Evolutionary conservation across 2,888 invertebrate genomes (phyloP).

Genomic region (Yponomeuta plumbellus): DNA sequence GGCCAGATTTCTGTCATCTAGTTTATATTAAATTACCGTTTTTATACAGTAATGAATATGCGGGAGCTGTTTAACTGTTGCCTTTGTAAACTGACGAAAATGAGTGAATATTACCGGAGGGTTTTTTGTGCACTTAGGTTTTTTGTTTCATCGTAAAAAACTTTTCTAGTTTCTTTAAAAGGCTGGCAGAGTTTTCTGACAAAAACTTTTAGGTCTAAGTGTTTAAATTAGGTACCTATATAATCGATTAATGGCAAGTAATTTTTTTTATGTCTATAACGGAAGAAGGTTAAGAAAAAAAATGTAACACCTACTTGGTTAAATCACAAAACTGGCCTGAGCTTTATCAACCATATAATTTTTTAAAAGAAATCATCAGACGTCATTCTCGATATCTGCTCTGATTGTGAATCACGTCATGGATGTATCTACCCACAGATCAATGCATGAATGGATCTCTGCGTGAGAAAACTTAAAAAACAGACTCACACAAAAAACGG

Average conservation of each 20-base stretch:
- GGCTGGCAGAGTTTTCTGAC: no score
- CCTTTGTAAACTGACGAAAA: slow-evolving; percentile 54
- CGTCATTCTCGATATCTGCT: not conserved
- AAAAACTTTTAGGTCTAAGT: no score
- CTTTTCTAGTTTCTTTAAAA: no score
- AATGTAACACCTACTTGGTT: no score
- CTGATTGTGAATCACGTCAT: slow-evolving; percentile 43
- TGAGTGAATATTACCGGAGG: slow-evolving; percentile 55
- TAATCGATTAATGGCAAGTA: no score
- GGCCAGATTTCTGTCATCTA: slow-evolving; percentile 69
- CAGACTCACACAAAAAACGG: slow-evolving; percentile 52
- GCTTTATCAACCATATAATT: not conserved
- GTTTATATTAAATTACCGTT: slow-evolving; percentile 75
- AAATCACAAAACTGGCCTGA: no score
- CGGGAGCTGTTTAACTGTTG: slow-evolving; percentile 57
- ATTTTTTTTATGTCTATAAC: no score
- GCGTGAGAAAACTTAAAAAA: slow-evolving; percentile 75
- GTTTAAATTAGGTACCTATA: no score
- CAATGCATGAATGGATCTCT: slow-evolving; percentile 55
- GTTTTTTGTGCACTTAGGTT: slow-evolving; percentile 35
- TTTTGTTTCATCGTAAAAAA: not conserved
- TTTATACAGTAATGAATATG: slow-evolving; percentile 71
- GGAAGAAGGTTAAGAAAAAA: no score
- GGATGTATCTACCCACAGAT: slow-evolving; percentile 77
- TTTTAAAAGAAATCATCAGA: not conserved